Conservation (phyloP, 2,797 vertebrate species). For the Rhabdomys pumilio region DNA sequence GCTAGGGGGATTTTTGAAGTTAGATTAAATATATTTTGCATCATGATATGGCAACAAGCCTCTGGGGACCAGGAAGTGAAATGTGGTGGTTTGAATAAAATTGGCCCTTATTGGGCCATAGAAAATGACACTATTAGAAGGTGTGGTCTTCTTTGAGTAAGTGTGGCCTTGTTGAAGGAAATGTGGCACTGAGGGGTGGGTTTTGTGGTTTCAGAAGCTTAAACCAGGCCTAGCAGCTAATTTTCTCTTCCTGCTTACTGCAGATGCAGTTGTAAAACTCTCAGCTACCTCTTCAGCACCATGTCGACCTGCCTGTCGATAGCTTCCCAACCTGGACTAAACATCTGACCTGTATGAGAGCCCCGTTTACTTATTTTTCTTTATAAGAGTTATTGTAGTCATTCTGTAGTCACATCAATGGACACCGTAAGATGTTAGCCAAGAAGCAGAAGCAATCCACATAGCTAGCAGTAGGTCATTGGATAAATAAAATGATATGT, state of each 20-base stretch:
- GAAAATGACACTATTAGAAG: neutral
- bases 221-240: neutral
- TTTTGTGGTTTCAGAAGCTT: neutral
- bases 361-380: neutral
- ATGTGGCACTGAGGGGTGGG: neutral
- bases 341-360: neutral
- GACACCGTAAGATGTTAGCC: neutral
- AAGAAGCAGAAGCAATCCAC: neutral
- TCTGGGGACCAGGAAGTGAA: neutral
- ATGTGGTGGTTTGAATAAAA: neutral
- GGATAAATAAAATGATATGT: neutral
- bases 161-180: neutral
- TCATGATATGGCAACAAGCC: neutral
- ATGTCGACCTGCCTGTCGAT: neutral
- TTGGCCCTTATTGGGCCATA: neutral
- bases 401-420: neutral
- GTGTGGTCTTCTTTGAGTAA: neutral
- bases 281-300: neutral
- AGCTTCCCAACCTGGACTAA: neutral
- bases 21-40: neutral
- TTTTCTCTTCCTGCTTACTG: neutral
- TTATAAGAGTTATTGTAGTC: neutral
- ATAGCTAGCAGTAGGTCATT: fast-evolving
- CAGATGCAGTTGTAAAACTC: neutral
- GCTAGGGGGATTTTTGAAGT: neutral